Base-by-base conservation (phyloP, 2,888 invertebrate species). In the Lepidonotus clava region DNA sequence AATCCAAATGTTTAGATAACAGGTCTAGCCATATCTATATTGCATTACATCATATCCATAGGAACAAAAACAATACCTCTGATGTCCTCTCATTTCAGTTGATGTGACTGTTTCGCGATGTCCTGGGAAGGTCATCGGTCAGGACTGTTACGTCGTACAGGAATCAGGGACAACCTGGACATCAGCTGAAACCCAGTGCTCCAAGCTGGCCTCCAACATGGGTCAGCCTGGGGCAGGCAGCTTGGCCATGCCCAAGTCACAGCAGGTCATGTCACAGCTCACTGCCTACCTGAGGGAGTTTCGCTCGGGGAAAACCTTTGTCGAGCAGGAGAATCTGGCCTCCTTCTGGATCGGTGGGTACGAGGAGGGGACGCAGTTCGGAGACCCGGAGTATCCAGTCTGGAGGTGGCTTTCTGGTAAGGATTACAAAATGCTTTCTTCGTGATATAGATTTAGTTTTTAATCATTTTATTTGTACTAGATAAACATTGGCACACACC, bases 61-160 rank as follows among this genome's bases (percentile, higher is more conserved):
- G n/a, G n/a, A n/a, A n/a, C n/a, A n/a, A n/a, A n/a, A n/a, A n/a
- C n/a, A n/a, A n/a, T n/a, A n/a, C n/a, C n/a, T n/a, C n/a, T n/a
- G n/a, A n/a, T n/a, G n/a, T n/a, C n/a, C n/a, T n/a, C n/a, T n/a
- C n/a, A n/a, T n/a, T n/a, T n/a, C n/a, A n/a, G n/a, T n/a, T n/a
- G n/a, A n/a, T n/a, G 51, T 14, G 51, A 21, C 51, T 18, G 67
- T 76, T 36, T 40, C 76, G 1, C 34, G 76, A 36, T 76, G 76
- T 21, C 76, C 76, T 38, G 76, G 76, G 1, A 76, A 40, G 24
- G 21, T 24, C 5, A 24, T n/a, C 6, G 76, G 38, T 40, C n/a
- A 76, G 36, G n/a, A 76, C 76, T 76, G 76, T 34, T 76, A 76
- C 76, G 40, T 76, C 38, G 21, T 76, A 76, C 38, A 36, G 40